Evolutionary conservation across 2,888 invertebrate species (phyloP), one percentile per base, ranked within the genome.

Genomic region (Sinopyrophorus schimmeli): DNA sequence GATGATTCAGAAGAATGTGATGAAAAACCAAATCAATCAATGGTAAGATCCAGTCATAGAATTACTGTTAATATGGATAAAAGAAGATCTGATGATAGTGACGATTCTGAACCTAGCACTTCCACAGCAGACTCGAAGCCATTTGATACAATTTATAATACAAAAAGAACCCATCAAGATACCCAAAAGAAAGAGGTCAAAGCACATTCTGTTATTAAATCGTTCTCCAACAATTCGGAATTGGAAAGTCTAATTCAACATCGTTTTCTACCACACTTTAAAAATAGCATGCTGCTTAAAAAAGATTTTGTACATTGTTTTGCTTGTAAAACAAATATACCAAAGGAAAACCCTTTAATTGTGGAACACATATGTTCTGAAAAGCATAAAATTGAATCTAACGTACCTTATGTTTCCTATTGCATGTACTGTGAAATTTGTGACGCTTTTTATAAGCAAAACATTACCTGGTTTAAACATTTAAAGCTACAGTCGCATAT

Each of bases 361-460:
- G 24, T 47, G 15, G 34, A 39, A 2, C 57, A 57, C 12, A 20
- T 57, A 9, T 31, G 28, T 7, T 43, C 44, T 1, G 24, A 12
- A 10, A 11, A 27, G 2, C 57, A 57, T 37, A 11, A 23, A n/a
- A n/a, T 5, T 1, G 15, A 10, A 12, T 5, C 39, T 5, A 31
- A 38, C 5, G 6, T 41, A 7, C 9, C 23, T 1, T 5, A 27
- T 6, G 3, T 17, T 5, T 5, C 51, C n/a, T 67, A 62, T 26
- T 57, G 40, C 10, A 70, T 57, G 54, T 66, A 50, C 47, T 71
- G 70, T 37, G 70, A 69, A 44, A 61, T 69, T 52, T 71, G 70
- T 38, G 56, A 61, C 39, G 34, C 53, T 10, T 41, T 39, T 34
- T 52, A 59, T 10, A 38, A 44, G 7, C 50, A 54, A 23, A 65